Percentiles rank a stretch among this genome's conserved stretches.
Evolutionary conservation across 2,888 invertebrate species (phyloP).

Genomic region (Chaitophorus viminalis): DNA sequence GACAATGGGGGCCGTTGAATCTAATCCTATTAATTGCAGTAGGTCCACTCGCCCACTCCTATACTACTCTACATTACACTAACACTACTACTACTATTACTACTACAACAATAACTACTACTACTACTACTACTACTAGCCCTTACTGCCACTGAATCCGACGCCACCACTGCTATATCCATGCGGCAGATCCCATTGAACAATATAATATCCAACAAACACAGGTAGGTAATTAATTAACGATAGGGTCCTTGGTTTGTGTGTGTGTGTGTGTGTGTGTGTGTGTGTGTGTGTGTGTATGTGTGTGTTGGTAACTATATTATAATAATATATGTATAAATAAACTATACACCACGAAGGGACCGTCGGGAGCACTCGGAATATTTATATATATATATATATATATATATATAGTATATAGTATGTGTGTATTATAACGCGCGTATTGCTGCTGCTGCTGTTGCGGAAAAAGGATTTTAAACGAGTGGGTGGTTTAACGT

Average conservation of each 20-base stretch:
- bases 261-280: background rate
- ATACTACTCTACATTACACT: background rate
- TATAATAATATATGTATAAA: slow-evolving; percentile 1
- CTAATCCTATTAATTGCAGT: slow-evolving; percentile 55
- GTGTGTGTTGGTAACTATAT: background rate
- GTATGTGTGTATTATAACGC: background rate
- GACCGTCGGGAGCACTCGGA: background rate
- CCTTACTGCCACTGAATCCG: too few relatives aligned
- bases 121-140: background rate
- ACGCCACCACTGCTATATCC: background rate
- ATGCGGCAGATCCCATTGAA: slow-evolving; percentile 30
- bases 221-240: slow-evolving; percentile 48
- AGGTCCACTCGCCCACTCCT: slow-evolving; percentile 21
- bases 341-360: background rate
- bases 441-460: background rate
- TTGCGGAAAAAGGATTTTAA: slow-evolving; percentile 6
- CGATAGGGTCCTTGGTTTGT: background rate
- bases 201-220: slow-evolving; percentile 31
- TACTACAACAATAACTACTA: background rate
- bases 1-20: background rate
- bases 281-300: too few relatives aligned
- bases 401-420: too few relatives aligned
- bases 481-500: background rate
- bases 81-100: background rate
- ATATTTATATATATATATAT: background rate